Evolutionary conservation across 1,140 invertebrate species (phyloP), one percentile per base, ranked within the genome.

Genomic region (Macrosteles quadrilineatus): DNA sequence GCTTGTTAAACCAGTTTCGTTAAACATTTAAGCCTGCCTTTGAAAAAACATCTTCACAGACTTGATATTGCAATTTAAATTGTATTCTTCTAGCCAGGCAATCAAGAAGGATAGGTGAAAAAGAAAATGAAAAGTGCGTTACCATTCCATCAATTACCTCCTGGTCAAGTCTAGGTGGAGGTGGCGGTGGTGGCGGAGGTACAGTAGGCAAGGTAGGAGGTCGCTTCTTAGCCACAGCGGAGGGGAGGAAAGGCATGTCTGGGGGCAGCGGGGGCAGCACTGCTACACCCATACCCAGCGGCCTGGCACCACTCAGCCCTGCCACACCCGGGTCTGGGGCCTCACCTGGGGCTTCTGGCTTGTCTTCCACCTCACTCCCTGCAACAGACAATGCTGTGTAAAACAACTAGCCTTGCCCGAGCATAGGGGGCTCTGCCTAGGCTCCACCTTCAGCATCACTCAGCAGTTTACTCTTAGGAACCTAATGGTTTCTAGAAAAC

Each of bases 301-400:
- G 92, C 70, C 92, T 83, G 32, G 90, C 83, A 12, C 91, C 91
- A 57, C 90, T 88, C 71, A 93, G 81, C 29, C 92, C 92, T 57
- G 85, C 86, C 66, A 88, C 83, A 9, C 87, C 86, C 0, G 87
- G 86, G 82, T 93, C 89, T 0, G 90, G 89, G 74, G 87, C 83
- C 82, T 94, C 91, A 1, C 89, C 88, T 0, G 88, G 88, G 1
- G 87, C 88, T 76, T 90, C 89, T 1, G 85, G 78, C 78, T 69
- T 69, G n/a, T 69, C 68, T 14, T 62, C 68, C 17, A 69, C 68
- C 43, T 59, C 55, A 59, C 55, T 59, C 6, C 55, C 55, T 59
- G 55, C 11, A n/a, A n/a, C n/a, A n/a, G n/a, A n/a, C n/a, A n/a
- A n/a, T n/a, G n/a, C n/a, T n/a, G n/a, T n/a, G n/a, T n/a, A n/a